A percentile compares a stretch with the other conserved stretches of the same genome.
Conservation (phyloP, 2,888 invertebrate genomes). For the Leucozona laternaria region DNA sequence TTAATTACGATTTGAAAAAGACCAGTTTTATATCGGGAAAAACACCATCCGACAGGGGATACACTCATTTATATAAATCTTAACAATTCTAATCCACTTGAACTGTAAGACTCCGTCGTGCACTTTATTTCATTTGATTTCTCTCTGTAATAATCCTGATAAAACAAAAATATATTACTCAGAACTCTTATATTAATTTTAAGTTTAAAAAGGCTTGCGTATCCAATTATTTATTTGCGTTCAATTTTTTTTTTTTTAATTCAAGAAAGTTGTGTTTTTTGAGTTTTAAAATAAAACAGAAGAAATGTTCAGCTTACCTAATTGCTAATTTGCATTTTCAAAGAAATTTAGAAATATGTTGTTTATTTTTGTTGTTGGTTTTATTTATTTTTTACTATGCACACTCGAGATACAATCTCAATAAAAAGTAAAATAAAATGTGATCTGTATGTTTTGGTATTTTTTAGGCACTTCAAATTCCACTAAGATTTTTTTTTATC, state of each 20-base stretch:
- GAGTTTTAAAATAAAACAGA: background rate
- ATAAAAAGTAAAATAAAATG: background rate
- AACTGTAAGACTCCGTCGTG: too few relatives aligned
- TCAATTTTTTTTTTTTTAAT: background rate
- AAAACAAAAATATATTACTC: background rate
- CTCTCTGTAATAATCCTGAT: background rate
- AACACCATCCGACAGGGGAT: too few relatives aligned
- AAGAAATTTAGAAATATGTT: background rate
- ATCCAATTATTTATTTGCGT: background rate
- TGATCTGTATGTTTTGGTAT: slow-evolving; percentile 19
- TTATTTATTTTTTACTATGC: background rate
- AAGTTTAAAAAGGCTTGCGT: background rate
- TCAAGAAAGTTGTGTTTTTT: background rate
- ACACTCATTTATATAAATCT: too few relatives aligned
- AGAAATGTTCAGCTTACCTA: background rate
- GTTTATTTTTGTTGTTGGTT: background rate
- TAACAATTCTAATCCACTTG: too few relatives aligned
- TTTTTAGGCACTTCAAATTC: slow-evolving; percentile 11
- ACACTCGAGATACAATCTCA: slow-evolving; percentile 7
- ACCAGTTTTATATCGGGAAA: too few relatives aligned
- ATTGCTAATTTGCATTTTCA: background rate
- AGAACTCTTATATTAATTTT: background rate
- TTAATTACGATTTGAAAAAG: too few relatives aligned
- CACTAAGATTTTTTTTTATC: background rate
- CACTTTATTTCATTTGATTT: too few relatives aligned